phyloP scores from a whole-genome alignment of 1,140 invertebrate species.

The Helicoverpa armigera region DNA sequence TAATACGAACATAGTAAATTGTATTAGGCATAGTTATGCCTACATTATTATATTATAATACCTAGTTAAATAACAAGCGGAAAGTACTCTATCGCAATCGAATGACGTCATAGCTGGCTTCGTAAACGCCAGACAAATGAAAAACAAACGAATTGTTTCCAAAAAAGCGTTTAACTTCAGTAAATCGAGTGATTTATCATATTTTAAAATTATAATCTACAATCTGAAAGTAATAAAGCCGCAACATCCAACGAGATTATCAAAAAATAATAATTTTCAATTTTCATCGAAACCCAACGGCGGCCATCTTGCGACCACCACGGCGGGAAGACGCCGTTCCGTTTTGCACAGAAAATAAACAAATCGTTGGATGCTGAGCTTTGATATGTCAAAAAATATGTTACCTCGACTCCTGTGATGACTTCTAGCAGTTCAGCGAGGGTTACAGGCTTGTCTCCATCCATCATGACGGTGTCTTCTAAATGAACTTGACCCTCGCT shows the following conservation, averaged over 20 bases:
- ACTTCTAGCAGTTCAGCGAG: conserved; percentile 75
- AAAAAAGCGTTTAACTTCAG: background rate
- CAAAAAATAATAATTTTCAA: background rate
- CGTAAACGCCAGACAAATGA: conserved; percentile 1
- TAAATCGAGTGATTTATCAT: background rate
- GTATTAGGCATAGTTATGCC: too few relatives aligned
- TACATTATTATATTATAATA: too few relatives aligned
- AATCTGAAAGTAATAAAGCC: background rate
- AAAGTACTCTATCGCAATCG: background rate
- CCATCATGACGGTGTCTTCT: conserved; percentile 80
- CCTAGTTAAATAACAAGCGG: background rate
- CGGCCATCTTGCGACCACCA: conserved; percentile 73
- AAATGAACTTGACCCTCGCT: conserved; percentile 78
- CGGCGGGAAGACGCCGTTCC: conserved; percentile 75
- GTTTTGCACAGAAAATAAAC: conserved; percentile 75
- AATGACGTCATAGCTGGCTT: conserved; percentile 1
- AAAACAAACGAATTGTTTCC: background rate
- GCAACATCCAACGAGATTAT: conserved; percentile 28
- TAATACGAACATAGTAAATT: too few relatives aligned
- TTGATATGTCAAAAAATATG: conserved; percentile 53
- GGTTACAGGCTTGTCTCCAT: conserved; percentile 74
- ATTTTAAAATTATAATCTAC: background rate
- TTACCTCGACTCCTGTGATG: conserved; percentile 79
- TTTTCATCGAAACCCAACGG: background rate
- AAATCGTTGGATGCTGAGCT: conserved; percentile 44